Conservation (phyloP, 2,113 vertebrate genomes). For the Petroica traversi region DNA sequence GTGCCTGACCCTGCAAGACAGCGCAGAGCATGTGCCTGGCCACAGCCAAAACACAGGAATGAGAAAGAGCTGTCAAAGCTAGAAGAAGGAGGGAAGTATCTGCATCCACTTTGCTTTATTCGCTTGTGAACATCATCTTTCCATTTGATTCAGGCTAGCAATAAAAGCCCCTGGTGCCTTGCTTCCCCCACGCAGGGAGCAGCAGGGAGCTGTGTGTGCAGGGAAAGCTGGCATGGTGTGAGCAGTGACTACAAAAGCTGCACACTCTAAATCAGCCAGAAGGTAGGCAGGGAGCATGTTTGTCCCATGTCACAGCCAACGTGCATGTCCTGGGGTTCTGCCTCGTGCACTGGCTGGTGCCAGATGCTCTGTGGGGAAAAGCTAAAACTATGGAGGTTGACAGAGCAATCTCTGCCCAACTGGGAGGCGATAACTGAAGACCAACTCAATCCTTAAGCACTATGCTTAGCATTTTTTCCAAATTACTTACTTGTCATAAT, state of each 20-base stretch:
- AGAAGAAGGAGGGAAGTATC: background rate
- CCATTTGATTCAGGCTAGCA: background rate
- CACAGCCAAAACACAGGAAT: background rate
- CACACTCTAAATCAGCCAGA: background rate
- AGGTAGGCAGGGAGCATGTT: background rate
- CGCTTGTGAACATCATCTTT: background rate
- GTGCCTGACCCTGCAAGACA: background rate
- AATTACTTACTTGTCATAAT: background rate
- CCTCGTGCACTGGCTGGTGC: background rate
- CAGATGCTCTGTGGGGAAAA: background rate
- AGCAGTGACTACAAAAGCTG: background rate
- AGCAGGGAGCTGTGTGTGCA: accelerated
- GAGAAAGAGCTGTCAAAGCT: background rate
- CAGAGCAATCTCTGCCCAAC: background rate
- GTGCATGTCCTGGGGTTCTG: accelerated
- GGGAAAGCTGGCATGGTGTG: background rate
- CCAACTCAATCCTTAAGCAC: background rate
- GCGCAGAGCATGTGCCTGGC: accelerated
- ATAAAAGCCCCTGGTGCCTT: background rate
- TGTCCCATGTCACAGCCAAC: background rate
- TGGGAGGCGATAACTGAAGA: background rate
- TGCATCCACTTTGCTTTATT: background rate
- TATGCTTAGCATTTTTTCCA: background rate
- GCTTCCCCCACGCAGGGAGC: background rate
- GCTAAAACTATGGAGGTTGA: background rate